phyloP scores from a whole-genome alignment of 2,888 invertebrate species.

The Agapostemon virescens region DNA sequence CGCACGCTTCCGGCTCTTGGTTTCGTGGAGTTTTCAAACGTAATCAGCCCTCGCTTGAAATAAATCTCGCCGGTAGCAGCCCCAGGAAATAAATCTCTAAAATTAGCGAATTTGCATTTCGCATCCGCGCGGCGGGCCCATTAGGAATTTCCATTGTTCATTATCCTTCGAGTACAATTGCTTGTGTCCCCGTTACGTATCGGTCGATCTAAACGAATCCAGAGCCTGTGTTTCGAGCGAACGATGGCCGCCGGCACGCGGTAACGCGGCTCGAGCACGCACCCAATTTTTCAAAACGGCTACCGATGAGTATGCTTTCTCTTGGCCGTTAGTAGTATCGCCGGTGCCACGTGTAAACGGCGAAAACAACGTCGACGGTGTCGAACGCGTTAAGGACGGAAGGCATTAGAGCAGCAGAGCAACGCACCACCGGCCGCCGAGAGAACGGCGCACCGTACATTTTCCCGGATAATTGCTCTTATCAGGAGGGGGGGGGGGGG shows the following conservation, averaged over 20 bases:
- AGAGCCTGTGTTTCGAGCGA: background rate
- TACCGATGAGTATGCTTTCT: background rate
- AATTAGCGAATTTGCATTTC: background rate
- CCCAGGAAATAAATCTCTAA: conserved; percentile 5
- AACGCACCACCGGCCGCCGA: background rate
- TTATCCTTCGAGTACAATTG: conserved; percentile 1
- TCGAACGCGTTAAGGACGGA: conserved; percentile 3
- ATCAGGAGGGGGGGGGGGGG: conserved; percentile 9
- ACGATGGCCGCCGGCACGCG: background rate
- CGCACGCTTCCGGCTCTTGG: background rate
- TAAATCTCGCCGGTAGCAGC: background rate
- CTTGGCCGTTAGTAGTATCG: background rate
- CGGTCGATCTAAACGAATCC: conserved; percentile 18
- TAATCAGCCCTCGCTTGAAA: background rate
- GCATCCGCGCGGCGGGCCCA: background rate
- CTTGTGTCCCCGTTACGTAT: conserved; percentile 20
- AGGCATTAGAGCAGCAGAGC: background rate
- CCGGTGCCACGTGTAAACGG: background rate
- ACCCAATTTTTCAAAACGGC: background rate
- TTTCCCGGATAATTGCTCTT: conserved; percentile 33
- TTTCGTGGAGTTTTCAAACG: background rate
- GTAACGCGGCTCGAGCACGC: conserved; percentile 13
- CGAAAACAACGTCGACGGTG: background rate
- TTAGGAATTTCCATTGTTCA: conserved; percentile 1
- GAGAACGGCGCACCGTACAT: background rate